Base-by-base conservation (phyloP, 2,797 vertebrate genomes). In the Phoebastria nigripes region DNA sequence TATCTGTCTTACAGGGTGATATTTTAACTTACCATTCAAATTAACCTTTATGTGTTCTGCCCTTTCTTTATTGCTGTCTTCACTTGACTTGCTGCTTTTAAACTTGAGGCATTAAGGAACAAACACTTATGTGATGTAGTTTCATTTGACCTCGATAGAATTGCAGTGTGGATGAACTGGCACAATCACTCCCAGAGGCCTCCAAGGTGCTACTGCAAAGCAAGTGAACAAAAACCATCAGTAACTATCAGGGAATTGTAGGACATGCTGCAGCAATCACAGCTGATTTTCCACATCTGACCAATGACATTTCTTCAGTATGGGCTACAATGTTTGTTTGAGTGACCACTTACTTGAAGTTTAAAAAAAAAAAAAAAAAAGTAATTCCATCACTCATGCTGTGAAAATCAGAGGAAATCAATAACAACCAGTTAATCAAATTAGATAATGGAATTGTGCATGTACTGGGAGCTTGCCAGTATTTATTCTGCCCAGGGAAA, bases 201-300 rank as follows among this genome's bases (percentile, higher is more conserved):
- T 92, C 54, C 72, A 63, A 95, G 74, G 81, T 77, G 35, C 80
- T 61, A n/a, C 86, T 92, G 92, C 74, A 93, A 85, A 86, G 42
- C 56, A 91, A 92, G 42, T 29, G 56, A 94, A 94, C 69, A 87
- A 89, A 82, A 65, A 5, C 20, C 41, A 51, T 82, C 66, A 58
- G 46, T 81, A n/a, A 11, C n/a, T 54, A 61, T 56, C 59, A 93
- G 56, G 78, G 59, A 89, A 39, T 1, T 63, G 55, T 44, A 78
- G 71, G 63, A 55, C 18, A 21, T 25, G 20, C 55, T 87, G 59
- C 78, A 85, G 73, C 6, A 1, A 63, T 73, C 58, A 62, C 73
- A 69, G 61, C 28, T 78, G 25, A 55, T 79, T 83, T 81, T 81
- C 66, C 51, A 46, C 59, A 58, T 41, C 58, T 84, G 44, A 79